phyloP scores from a whole-genome alignment of 2,888 invertebrate species.

The Suillia variegata region DNA sequence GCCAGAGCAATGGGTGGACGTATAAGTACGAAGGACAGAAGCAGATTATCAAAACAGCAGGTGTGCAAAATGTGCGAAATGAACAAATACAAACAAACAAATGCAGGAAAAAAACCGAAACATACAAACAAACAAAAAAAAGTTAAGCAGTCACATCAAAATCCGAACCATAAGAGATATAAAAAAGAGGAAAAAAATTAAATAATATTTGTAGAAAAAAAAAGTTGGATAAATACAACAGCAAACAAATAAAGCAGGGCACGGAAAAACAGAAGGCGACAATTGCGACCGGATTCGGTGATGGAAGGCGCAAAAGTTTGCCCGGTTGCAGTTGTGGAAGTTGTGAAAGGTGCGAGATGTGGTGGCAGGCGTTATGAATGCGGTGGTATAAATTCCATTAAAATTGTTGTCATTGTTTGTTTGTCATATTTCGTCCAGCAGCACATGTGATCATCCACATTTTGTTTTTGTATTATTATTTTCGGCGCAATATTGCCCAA shows the following conservation, averaged over 20 bases:
- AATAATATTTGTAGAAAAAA: neutral
- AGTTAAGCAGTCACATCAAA: neutral
- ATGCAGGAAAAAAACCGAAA: too few species aligned
- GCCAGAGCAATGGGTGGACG: neutral
- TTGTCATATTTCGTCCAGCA: constrained; percentile 19
- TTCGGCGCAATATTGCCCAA: constrained; percentile 34
- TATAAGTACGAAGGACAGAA: neutral
- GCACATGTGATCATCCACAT: constrained; percentile 12
- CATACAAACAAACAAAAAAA: constrained; percentile 5
- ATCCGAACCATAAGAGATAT: neutral
- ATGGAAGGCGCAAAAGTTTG: neutral
- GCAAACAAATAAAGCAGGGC: neutral
- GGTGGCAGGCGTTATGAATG: constrained; percentile 7
- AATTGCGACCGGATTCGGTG: neutral
- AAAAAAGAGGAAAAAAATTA: neutral
- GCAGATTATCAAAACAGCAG: constrained; percentile 23
- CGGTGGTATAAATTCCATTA: constrained; percentile 42
- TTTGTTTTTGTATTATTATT: constrained; percentile 39
- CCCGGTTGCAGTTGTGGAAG: neutral
- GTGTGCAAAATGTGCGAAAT: constrained; percentile 19
- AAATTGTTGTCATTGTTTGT: constrained; percentile 46
- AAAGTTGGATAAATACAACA: neutral
- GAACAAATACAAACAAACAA: constrained; percentile 18
- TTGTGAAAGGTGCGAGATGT: constrained; percentile 9
- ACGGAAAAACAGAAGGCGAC: neutral